Evolutionary conservation across 2,797 vertebrate genomes (phyloP).

Genomic region (Chelon labrosus): DNA sequence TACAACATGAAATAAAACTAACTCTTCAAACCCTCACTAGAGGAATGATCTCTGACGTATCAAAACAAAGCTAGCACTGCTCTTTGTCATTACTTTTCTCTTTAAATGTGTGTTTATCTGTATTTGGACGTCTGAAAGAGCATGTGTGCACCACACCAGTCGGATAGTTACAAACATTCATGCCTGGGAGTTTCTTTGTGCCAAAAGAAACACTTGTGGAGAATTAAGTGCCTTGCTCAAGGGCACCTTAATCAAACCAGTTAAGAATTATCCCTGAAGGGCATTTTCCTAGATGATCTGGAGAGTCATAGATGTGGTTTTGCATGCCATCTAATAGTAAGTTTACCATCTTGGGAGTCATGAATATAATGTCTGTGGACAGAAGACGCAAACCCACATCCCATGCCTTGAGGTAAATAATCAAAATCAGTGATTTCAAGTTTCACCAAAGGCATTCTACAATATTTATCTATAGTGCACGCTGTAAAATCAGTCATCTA

Average conservation of each 20-base stretch:
- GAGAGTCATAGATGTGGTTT: neutral
- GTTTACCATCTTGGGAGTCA: neutral
- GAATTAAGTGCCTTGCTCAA: conserved; percentile 16
- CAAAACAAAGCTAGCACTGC: neutral
- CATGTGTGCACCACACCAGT: neutral
- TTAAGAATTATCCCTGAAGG: neutral
- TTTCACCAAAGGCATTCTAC: conserved; percentile 31
- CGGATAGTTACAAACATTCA: conserved; percentile 1
- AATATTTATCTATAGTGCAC: conserved; percentile 43
- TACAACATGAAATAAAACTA: conserved; percentile 16
- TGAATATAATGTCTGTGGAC: too few species aligned
- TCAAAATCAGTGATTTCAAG: conserved; percentile 39
- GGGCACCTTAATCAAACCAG: conserved; percentile 9
- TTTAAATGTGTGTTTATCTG: conserved; percentile 9
- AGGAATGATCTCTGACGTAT: conserved; percentile 24
- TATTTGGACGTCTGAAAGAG: conserved; percentile 10
- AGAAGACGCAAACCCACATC: neutral
- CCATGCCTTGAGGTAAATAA: conserved; percentile 45
- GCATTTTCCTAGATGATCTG: neutral
- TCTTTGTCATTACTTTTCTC: conserved; percentile 4
- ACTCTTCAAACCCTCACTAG: conserved; percentile 16
- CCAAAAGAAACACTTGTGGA: neutral
- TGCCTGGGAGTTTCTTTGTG: neutral
- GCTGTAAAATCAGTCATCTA: conserved; percentile 47
- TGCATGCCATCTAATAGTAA: too few species aligned